phyloP scores from a whole-genome alignment of 1,140 invertebrate genomes.

The Caligus rogercresseyi region DNA sequence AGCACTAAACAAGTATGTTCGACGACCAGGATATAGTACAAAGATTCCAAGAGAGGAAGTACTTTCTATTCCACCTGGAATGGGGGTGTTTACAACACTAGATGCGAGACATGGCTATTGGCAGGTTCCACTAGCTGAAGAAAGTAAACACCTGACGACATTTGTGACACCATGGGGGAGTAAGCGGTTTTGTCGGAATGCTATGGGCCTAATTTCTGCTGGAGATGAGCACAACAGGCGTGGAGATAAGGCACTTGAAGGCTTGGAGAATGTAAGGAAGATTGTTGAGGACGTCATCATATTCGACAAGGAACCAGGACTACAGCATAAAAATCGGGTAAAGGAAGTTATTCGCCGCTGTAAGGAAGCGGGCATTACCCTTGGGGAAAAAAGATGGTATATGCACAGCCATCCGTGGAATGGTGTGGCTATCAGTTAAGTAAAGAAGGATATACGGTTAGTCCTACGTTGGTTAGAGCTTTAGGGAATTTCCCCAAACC shows the following conservation, averaged over 20 bases:
- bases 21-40: constrained; percentile 24
- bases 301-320: constrained; percentile 18
- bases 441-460: constrained; percentile 16
- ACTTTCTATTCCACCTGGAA: constrained; percentile 11
- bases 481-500: constrained; percentile 18
- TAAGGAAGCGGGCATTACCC: constrained; percentile 9
- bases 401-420: constrained; percentile 11
- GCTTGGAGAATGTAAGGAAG: constrained; percentile 21
- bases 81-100: constrained; percentile 22
- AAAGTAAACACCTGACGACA: constrained; percentile 23
- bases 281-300: constrained; percentile 23
- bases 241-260: constrained; percentile 21
- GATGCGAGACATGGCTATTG: constrained; percentile 27
- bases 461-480: background rate
- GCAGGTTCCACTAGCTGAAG: constrained; percentile 24
- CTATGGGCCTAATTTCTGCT: constrained; percentile 20
- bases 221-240: constrained; percentile 24
- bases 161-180: constrained; percentile 26
- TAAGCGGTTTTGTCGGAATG: constrained; percentile 21
- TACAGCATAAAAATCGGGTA: constrained; percentile 5
- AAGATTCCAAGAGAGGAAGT: constrained; percentile 24
- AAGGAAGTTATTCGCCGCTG: constrained; percentile 2
- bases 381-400: constrained; percentile 12
- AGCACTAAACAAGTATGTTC: constrained; percentile 25
- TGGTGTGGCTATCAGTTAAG: constrained; percentile 9